Conservation (phyloP, 2,113 vertebrate species). For the Barnardius zonarius region DNA sequence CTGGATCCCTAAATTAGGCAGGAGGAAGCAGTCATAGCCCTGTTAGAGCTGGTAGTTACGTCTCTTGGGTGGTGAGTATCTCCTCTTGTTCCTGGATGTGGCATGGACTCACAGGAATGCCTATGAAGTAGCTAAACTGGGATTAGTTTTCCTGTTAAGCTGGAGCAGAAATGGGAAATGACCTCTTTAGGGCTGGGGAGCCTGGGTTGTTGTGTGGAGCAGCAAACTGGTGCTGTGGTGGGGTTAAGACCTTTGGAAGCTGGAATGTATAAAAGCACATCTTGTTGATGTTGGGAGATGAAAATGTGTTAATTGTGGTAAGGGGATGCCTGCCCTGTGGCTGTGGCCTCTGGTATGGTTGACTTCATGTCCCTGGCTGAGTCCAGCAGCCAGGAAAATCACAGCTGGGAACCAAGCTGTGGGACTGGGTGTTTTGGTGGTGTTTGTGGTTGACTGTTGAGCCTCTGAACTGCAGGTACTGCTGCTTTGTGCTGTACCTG, state of each 20-base stretch:
- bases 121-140: not conserved
- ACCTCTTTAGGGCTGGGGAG: not conserved
- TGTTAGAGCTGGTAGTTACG: not conserved
- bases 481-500: not conserved
- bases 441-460: not conserved
- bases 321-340: not conserved
- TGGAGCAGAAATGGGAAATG: not conserved
- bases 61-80: not conserved
- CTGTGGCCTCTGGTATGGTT: accelerated
- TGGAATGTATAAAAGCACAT: not conserved
- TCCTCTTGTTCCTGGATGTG: not conserved
- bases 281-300: not conserved
- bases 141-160: not conserved
- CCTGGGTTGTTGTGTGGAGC: accelerated
- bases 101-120: not conserved
- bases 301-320: not conserved
- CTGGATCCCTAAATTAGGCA: not conserved
- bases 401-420: not conserved
- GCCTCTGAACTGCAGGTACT: not conserved
- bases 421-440: not conserved
- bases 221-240: not conserved
- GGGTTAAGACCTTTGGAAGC: not conserved
- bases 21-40: not conserved
- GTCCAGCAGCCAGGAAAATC: not conserved
- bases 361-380: not conserved